These are phyloP conservation scores for Trissolcus basalis DNA, from an alignment of 1,140 invertebrate species.

Conservation along the genomic window DNA sequence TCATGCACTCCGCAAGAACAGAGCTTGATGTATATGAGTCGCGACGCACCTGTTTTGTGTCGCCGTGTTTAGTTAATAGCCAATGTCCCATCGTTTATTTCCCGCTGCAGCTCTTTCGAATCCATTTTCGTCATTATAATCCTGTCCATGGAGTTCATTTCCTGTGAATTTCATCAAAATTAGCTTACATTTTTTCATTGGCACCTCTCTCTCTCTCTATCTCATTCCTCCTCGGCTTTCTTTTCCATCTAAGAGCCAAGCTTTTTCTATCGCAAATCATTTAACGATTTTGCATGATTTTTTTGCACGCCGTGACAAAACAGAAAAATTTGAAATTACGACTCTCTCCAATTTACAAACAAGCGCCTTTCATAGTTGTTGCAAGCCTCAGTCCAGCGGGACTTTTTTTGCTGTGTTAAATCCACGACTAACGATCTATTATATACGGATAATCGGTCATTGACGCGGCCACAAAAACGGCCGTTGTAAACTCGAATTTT, in stretches of 20 bases:
- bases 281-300: no score
- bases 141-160: constrained; percentile 28
- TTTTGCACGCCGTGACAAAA: no score
- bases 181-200: no score
- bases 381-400: constrained; percentile 6
- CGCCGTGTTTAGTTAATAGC: constrained; percentile 70
- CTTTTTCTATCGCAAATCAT: no score
- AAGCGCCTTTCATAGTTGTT: background rate
- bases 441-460: constrained; percentile 46
- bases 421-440: constrained; percentile 51
- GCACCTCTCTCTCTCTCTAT: no score
- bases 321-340: no score
- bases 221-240: no score
- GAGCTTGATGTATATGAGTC: constrained; percentile 66
- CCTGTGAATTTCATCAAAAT: no score
- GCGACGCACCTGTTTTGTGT: constrained; percentile 68
- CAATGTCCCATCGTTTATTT: constrained; percentile 51
- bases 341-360: constrained; percentile 4
- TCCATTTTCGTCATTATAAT: constrained; percentile 46
- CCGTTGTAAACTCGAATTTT: constrained; percentile 42
- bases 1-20: constrained; percentile 57
- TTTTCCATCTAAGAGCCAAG: no score
- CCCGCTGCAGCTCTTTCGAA: constrained; percentile 26
- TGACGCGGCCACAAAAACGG: constrained; percentile 37
- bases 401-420: constrained; percentile 27